Evolutionary conservation across 2,888 invertebrate genomes (phyloP).

Genomic region (Tetramorium bicarinatum): DNA sequence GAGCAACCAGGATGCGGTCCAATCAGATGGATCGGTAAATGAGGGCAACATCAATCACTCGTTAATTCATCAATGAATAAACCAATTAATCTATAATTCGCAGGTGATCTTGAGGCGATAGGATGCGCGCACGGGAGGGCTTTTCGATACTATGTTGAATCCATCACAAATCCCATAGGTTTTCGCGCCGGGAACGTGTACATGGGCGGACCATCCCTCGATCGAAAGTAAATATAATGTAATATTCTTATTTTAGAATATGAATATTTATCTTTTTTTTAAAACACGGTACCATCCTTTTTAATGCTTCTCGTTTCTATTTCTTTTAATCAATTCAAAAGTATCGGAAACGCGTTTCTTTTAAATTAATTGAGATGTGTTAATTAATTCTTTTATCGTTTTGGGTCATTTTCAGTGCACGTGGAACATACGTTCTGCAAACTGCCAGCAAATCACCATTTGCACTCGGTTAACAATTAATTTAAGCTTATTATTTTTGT

Average conservation of each 20-base stretch:
- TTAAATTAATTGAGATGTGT: background rate
- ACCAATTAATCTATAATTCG: background rate
- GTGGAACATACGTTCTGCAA: constrained; percentile 55
- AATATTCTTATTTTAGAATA: background rate
- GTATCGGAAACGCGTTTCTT: background rate
- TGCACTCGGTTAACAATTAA: constrained; percentile 14
- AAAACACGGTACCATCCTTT: background rate
- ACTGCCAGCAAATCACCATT: constrained; percentile 57
- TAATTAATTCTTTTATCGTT: constrained; percentile 12
- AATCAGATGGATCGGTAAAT: constrained; percentile 21
- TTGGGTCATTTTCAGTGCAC: constrained; percentile 53
- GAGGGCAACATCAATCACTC: background rate
- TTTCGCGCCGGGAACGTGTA: constrained; percentile 47
- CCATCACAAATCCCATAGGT: constrained; percentile 40
- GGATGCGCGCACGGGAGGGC: constrained; percentile 62
- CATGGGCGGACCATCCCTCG: constrained; percentile 61
- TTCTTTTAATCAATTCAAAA: background rate
- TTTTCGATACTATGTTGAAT: constrained; percentile 62
- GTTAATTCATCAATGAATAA: constrained; percentile 1
- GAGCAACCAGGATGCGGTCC: background rate
- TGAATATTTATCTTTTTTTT: background rate
- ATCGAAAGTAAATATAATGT: constrained; percentile 51
- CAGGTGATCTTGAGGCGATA: background rate
- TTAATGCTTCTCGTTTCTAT: background rate
- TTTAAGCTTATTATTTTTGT: background rate